Conservation (phyloP, 2,113 vertebrate species). For the Emydura subglobosa region DNA sequence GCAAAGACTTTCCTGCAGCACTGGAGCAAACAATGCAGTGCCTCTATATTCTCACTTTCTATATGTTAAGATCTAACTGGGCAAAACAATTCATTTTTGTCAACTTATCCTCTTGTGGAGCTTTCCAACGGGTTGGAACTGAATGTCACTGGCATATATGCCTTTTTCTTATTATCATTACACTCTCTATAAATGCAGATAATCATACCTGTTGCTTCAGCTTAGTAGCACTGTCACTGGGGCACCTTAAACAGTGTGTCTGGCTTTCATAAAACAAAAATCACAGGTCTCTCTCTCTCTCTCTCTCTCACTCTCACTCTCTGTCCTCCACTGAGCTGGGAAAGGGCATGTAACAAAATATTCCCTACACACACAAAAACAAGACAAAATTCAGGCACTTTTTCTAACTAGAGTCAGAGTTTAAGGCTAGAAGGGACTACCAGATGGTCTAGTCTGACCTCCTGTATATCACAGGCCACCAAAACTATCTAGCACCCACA, state of each 20-base stretch:
- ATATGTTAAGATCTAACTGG: not conserved
- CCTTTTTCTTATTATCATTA: not conserved
- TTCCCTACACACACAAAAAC: not conserved
- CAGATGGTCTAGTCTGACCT: not conserved
- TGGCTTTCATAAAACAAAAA: not conserved
- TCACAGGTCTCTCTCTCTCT: not conserved
- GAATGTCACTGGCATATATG: not conserved
- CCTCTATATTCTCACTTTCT: rapidly evolving
- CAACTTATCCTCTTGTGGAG: not conserved
- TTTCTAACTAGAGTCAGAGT: not conserved
- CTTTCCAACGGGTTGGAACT: not conserved
- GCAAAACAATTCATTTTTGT: not conserved
- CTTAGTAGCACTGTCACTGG: not conserved
- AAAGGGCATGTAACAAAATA: not conserved
- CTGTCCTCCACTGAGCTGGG: not conserved
- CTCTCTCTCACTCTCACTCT: not conserved
- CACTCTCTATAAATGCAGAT: not conserved
- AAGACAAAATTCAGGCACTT: not conserved
- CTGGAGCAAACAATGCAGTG: not conserved
- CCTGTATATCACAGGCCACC: too few species aligned
- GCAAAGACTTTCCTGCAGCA: rapidly evolving
- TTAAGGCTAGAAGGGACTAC: not conserved
- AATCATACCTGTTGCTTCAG: not conserved
- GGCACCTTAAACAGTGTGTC: not conserved
- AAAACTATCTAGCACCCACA: not conserved